Evolutionary conservation across 2,797 vertebrate species (phyloP), one percentile per base, ranked within the genome.

Genomic region (Manis crassicaudata): DNA sequence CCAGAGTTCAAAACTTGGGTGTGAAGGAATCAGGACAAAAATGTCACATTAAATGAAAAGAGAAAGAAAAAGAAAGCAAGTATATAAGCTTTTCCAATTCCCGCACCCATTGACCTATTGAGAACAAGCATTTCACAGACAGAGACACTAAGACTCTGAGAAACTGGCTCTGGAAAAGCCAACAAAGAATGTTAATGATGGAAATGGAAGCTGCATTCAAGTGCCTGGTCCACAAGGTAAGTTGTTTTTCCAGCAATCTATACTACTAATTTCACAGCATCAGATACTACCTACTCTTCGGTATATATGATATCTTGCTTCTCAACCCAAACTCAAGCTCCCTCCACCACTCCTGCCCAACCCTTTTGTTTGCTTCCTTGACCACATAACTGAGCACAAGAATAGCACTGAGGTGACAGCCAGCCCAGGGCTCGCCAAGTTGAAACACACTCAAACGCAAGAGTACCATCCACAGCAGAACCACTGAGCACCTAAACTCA

Each of bases 1-100:
- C 18, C 35, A 65, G 73, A 52, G 63, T 91, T 79, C 56, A 93
- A 95, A 94, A 87, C 76, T 87, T 52, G 80, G 13, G 27, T 54
- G 46, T 60, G 65, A 96, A 90, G 46, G 8, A 92, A 92, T 88
- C 52, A 86, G 75, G 77, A 16, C 23, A 14, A 72, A 85, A 82
- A 86, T 46, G 29, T 35, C 18, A 68, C 29, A 12, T 43, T 68
- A 72, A 54, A 40, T 86, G 60, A 86, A 85, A 94, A 83, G 50
- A 80, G 37, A 91, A 58, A 90, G 3, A 50, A 81, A 94, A 76
- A 83, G 4, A 62, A 70, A 72, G 3, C 20, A 68, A 73, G 40
- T 68, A 35, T 25, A 37, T 82, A 43, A 52, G 54, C 3, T 43
- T 67, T 43, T 75, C 13, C 60, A 60, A 29, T 90, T 84, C 82